phyloP scores from a whole-genome alignment of 1,140 invertebrate species.

The Drosophila pseudoananassae region DNA sequence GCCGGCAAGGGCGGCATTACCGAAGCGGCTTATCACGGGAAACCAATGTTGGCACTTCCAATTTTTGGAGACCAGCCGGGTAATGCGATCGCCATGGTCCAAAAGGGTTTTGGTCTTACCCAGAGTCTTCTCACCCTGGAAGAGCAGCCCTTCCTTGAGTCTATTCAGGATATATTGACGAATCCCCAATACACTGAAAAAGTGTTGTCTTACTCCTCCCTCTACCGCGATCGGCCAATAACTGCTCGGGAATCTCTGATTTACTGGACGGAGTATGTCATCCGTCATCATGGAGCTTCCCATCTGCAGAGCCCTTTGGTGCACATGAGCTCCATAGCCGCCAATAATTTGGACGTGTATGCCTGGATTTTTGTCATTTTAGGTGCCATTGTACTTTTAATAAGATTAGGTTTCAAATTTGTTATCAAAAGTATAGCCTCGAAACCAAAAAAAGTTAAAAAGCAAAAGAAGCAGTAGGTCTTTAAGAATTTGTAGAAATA shows the following conservation, averaged over 20 bases:
- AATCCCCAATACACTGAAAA: slow-evolving; percentile 46
- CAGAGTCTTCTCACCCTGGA: slow-evolving; percentile 76
- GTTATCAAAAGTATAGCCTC: not conserved
- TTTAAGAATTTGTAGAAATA: not conserved
- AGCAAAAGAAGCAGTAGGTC: not conserved
- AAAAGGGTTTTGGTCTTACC: slow-evolving; percentile 84
- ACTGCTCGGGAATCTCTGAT: slow-evolving; percentile 39
- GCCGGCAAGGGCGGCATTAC: slow-evolving; percentile 88
- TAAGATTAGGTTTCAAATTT: slow-evolving; percentile 1
- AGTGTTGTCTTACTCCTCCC: slow-evolving; percentile 29
- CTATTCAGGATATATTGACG: slow-evolving; percentile 36
- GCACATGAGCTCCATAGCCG: slow-evolving; percentile 41
- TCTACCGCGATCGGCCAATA: slow-evolving; percentile 61
- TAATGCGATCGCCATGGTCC: slow-evolving; percentile 84
- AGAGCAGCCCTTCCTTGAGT: slow-evolving; percentile 59
- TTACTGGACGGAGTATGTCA: slow-evolving; percentile 64
- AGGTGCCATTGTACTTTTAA: not conserved
- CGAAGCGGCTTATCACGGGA: slow-evolving; percentile 88
- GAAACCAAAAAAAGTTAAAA: not conserved
- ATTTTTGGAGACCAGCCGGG: slow-evolving; percentile 87
- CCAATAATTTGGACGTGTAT: slow-evolving; percentile 19
- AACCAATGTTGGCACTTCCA: slow-evolving; percentile 89
- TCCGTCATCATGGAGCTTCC: slow-evolving; percentile 82
- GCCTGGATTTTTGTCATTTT: not conserved
- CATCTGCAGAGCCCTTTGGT: slow-evolving; percentile 77